These are phyloP conservation scores for Morpho achilles DNA, from an alignment of 2,888 invertebrate species.

Conservation along the genomic window DNA sequence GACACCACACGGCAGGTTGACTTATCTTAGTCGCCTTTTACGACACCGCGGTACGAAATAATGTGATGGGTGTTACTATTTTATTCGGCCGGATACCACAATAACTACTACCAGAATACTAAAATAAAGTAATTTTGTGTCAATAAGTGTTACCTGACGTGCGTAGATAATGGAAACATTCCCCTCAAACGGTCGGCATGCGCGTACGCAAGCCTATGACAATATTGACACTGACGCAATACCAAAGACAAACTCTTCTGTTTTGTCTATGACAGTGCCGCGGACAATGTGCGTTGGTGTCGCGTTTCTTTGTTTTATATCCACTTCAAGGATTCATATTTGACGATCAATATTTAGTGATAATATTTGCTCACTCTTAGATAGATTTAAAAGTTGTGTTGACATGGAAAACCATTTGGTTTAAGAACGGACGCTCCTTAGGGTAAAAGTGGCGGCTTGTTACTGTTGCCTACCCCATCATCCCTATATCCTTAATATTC, in stretches of 20 bases:
- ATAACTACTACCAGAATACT: too few relatives aligned
- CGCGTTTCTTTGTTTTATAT: constrained; percentile 10
- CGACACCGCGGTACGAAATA: too few relatives aligned
- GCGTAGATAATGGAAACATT: constrained; percentile 18
- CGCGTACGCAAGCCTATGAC: constrained; percentile 34
- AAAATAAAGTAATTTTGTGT: too few relatives aligned
- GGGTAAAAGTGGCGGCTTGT: too few relatives aligned
- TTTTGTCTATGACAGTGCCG: constrained; percentile 12
- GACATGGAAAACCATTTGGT: neutral
- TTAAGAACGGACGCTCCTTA: too few relatives aligned
- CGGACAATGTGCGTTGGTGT: constrained; percentile 13
- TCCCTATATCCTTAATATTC: too few relatives aligned
- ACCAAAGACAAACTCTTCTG: constrained; percentile 29
- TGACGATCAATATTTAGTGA: constrained; percentile 9
- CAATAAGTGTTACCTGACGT: neutral
- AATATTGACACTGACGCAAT: constrained; percentile 57
- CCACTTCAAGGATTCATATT: constrained; percentile 12
- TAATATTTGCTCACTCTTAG: constrained; percentile 4
- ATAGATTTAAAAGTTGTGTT: constrained; percentile 7
- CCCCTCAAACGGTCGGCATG: constrained; percentile 17
- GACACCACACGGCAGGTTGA: too few relatives aligned
- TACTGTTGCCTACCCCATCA: too few relatives aligned
- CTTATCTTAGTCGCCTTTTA: too few relatives aligned
- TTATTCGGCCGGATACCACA: too few relatives aligned
- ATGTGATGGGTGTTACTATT: too few relatives aligned